phyloP scores from a whole-genome alignment of 2,888 invertebrate genomes.

The Hirudinaria manillensis region DNA sequence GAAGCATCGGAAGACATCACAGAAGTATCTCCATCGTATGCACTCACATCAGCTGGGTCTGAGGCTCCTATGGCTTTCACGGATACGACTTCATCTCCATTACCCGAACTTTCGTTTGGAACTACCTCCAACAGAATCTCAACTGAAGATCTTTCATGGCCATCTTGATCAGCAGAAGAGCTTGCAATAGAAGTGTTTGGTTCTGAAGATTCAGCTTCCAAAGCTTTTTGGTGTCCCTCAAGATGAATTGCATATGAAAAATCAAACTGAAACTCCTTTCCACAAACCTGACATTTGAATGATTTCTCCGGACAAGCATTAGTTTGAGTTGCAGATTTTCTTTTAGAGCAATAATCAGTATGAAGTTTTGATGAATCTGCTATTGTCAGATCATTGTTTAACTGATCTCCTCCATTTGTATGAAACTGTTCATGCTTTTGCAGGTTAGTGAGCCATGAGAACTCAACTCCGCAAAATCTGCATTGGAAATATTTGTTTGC shows the following conservation, averaged over 20 bases:
- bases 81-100: neutral
- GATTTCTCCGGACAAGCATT: conserved; percentile 24
- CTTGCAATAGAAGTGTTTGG: neutral
- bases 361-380: conserved; percentile 11
- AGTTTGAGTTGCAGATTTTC: neutral
- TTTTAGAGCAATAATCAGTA: neutral
- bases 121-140: conserved; percentile 4
- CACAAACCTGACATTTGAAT: conserved; percentile 36
- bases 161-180: neutral
- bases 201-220: neutral
- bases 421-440: conserved; percentile 33
- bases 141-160: conserved; percentile 3
- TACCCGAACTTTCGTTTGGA: conserved; percentile 5
- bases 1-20: too few species aligned
- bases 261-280: conserved; percentile 37
- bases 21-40: neutral
- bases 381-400: neutral
- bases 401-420: neutral
- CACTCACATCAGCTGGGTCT: neutral
- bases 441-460: conserved; percentile 38
- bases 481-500: conserved; percentile 36
- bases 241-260: conserved; percentile 37
- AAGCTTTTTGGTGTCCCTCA: conserved; percentile 30
- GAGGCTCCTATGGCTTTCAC: neutral
- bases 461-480: conserved; percentile 33